Percentiles rank a stretch among this genome's conserved stretches.
phyloP scores from a whole-genome alignment of 92 coral and sea anemone species.

The Epizoanthus rinbou region DNA sequence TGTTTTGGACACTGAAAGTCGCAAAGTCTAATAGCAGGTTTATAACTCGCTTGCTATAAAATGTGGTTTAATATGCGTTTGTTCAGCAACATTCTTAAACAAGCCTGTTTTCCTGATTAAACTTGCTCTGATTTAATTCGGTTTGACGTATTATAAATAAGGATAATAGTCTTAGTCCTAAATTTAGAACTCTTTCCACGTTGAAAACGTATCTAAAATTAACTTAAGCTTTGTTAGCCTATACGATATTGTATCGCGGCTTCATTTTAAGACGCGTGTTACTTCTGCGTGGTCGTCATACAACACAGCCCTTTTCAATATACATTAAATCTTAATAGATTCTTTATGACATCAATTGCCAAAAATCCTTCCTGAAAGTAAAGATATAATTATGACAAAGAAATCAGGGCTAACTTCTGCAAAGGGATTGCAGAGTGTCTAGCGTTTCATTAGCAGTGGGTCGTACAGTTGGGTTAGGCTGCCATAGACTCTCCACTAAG shows the following conservation, averaged over 20 bases:
- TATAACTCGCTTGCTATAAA: neutral
- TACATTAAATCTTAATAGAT: constrained; percentile 62
- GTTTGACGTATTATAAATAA: neutral
- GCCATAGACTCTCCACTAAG: constrained; percentile 86
- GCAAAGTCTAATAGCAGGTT: neutral
- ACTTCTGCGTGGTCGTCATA: neutral
- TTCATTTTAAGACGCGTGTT: neutral
- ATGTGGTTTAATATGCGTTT: neutral
- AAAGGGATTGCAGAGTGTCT: constrained; percentile 55
- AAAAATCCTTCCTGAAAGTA: constrained; percentile 50
- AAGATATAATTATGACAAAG: constrained; percentile 7
- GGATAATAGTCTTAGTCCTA: neutral
- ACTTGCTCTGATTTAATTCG: neutral
- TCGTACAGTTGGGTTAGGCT: constrained; percentile 66
- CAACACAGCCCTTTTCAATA: neutral
- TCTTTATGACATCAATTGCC: constrained; percentile 60
- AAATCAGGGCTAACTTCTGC: constrained; percentile 43
- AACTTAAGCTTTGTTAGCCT: neutral
- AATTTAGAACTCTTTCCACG: neutral
- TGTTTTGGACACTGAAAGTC: neutral
- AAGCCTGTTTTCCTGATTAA: neutral
- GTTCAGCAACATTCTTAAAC: neutral
- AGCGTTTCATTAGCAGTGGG: constrained; percentile 82
- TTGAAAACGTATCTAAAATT: neutral
- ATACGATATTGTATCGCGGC: neutral